Evolutionary conservation across 1,140 invertebrate species (phyloP).

Genomic region (Drosophila yakuba): DNA sequence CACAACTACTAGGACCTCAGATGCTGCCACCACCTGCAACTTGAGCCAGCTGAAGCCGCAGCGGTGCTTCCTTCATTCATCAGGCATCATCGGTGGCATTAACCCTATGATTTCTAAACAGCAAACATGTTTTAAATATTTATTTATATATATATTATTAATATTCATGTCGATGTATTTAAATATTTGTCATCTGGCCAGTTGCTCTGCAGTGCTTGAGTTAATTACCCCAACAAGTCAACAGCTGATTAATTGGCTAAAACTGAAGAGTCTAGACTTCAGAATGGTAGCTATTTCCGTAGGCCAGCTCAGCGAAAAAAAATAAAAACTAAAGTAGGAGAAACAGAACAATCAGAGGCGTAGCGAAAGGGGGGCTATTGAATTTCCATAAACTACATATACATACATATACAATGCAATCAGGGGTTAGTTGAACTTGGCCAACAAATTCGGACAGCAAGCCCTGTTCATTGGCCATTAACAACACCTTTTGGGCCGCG

Average conservation of each 20-base stretch:
- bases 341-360: conserved; percentile 16
- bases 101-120: background rate
- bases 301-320: conserved; percentile 24
- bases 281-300: conserved; percentile 41
- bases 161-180: background rate
- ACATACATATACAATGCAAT: background rate
- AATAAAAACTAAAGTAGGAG: too few relatives aligned
- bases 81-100: background rate
- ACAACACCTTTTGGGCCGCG: background rate
- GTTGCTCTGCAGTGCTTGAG: conserved; percentile 2
- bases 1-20: conserved; percentile 13
- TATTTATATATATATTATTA: background rate
- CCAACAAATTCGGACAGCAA: background rate
- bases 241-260: conserved; percentile 48
- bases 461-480: background rate
- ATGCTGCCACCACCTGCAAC: conserved; percentile 19
- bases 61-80: background rate
- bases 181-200: background rate
- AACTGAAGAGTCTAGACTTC: conserved; percentile 10
- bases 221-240: conserved; percentile 25
- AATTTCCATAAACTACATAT: background rate
- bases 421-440: background rate
- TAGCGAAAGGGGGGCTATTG: conserved; percentile 1
- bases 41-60: background rate
- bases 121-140: background rate